phyloP scores from a whole-genome alignment of 2,888 invertebrate genomes.

The Eristalis pertinax region DNA sequence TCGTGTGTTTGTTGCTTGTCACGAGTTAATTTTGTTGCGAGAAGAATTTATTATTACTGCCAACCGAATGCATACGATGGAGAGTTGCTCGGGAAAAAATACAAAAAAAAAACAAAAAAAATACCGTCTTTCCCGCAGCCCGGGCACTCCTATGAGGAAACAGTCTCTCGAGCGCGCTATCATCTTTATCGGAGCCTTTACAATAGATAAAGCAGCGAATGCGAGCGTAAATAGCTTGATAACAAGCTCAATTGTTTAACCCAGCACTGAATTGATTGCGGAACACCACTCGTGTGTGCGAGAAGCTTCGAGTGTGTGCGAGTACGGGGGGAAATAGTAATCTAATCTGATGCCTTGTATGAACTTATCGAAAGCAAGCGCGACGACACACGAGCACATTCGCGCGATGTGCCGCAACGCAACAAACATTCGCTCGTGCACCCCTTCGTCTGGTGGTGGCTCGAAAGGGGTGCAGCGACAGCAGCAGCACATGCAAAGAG shows the following conservation, averaged over 20 bases:
- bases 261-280: slow-evolving; percentile 26
- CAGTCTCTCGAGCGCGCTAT: slow-evolving; percentile 20
- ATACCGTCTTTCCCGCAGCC: neutral
- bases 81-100: neutral
- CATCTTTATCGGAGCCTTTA: slow-evolving; percentile 55
- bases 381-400: neutral
- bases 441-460: no score
- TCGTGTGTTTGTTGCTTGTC: slow-evolving; percentile 33
- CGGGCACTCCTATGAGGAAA: neutral
- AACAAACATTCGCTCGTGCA: neutral
- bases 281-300: neutral
- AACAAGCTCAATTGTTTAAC: slow-evolving; percentile 37
- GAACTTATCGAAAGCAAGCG: slow-evolving; percentile 23
- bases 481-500: neutral
- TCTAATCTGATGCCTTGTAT: slow-evolving; percentile 48
- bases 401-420: neutral
- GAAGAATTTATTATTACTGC: slow-evolving; percentile 24
- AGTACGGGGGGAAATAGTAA: slow-evolving; percentile 27
- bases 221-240: slow-evolving; percentile 52
- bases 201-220: slow-evolving; percentile 54
- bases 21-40: slow-evolving; percentile 31
- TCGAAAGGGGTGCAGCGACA: neutral
- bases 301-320: neutral
- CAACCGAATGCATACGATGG: slow-evolving; percentile 22
- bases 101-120: neutral